Percentiles rank a stretch among this genome's conserved stretches.
These are phyloP conservation scores for Drosophila virilis DNA, from an alignment of 1,140 invertebrate species.

Conservation along the genomic window DNA sequence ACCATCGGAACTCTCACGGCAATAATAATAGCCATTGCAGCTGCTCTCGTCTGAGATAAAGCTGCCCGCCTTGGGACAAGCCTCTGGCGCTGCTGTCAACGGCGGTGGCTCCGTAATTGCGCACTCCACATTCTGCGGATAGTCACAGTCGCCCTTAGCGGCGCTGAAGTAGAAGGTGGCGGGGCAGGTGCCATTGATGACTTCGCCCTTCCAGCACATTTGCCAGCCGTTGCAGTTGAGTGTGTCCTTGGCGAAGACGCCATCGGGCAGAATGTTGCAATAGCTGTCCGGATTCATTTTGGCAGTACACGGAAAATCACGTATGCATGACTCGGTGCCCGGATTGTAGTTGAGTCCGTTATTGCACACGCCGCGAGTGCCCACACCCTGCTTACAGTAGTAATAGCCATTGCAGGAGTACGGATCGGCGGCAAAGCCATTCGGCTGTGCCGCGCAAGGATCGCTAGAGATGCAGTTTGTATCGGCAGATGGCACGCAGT, in stretches of 20 bases:
- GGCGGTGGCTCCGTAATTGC: conserved; percentile 18
- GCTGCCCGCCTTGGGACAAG: conserved; percentile 46
- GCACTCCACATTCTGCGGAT: conserved; percentile 65
- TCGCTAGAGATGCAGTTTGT: conserved; percentile 69
- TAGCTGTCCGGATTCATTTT: conserved; percentile 64
- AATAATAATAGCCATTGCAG: conserved; percentile 77
- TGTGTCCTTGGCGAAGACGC: conserved; percentile 65
- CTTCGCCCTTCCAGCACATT: conserved; percentile 62
- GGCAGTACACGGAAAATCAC: conserved; percentile 49
- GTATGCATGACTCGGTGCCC: conserved; percentile 59
- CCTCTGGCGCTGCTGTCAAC: conserved; percentile 28
- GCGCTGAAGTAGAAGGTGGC: conserved; percentile 65
- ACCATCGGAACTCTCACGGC: conserved; percentile 24
- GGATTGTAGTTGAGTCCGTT: conserved; percentile 69
- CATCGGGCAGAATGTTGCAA: conserved; percentile 77
- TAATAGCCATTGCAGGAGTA: conserved; percentile 77
- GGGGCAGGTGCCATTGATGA: conserved; percentile 64
- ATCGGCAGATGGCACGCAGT: conserved; percentile 47
- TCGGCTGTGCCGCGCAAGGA: conserved; percentile 56
- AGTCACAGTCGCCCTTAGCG: conserved; percentile 55
- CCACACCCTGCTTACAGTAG: conserved; percentile 64
- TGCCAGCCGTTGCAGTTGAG: conserved; percentile 62
- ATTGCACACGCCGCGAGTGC: conserved; percentile 52
- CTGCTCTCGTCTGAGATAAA: conserved; percentile 64
- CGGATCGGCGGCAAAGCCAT: conserved; percentile 70